A percentile compares a stretch with the other conserved stretches of the same genome.
Evolutionary conservation across 92 coral and sea anemone species (phyloP).

Genomic region (Metridium senile): DNA sequence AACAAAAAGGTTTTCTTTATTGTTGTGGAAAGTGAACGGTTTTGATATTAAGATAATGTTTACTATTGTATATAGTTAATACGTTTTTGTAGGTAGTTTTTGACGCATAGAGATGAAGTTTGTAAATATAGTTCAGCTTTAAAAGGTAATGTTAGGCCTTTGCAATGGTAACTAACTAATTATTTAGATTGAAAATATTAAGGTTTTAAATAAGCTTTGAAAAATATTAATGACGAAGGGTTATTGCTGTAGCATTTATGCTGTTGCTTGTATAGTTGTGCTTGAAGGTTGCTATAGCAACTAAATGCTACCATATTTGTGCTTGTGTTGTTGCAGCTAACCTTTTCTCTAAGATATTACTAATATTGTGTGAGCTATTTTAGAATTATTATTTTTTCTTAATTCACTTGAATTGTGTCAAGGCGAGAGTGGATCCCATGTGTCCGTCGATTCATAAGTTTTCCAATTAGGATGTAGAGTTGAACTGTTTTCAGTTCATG

Average conservation of each 20-base stretch:
- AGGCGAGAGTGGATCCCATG: slow-evolving; percentile 45
- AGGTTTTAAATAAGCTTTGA: background rate
- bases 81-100: background rate
- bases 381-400: slow-evolving; percentile 2
- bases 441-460: slow-evolving; percentile 39
- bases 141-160: background rate
- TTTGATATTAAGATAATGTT: background rate
- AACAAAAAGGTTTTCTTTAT: background rate
- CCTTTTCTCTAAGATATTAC: background rate
- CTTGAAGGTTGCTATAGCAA: slow-evolving; percentile 13
- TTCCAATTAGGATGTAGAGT: slow-evolving; percentile 52
- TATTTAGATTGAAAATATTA: background rate
- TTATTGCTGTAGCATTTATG: background rate
- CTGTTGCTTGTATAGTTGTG: background rate
- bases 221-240: background rate
- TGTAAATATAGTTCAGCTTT: too few species aligned
- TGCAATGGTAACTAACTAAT: background rate
- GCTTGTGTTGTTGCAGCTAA: background rate
- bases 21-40: background rate
- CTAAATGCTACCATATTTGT: background rate
- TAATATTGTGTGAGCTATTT: background rate
- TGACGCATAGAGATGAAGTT: background rate
- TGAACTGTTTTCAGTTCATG: slow-evolving; percentile 71
- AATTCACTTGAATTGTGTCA: slow-evolving; percentile 37
- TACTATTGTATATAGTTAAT: background rate